phyloP scores from a whole-genome alignment of 2,797 vertebrate species.

The Caiman crocodilus region DNA sequence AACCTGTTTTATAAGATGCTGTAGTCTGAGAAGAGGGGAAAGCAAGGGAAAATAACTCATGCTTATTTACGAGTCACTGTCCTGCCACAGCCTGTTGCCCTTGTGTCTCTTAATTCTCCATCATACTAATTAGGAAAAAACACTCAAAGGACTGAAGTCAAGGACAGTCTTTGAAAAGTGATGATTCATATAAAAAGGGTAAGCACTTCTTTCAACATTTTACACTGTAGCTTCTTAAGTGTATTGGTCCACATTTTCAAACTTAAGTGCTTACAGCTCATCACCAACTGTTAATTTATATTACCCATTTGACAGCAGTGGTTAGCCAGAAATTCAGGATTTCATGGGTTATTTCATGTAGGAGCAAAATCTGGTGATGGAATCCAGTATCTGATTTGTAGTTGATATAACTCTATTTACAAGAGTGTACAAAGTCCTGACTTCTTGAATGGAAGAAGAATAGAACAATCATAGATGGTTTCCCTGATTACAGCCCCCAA shows the following conservation, averaged over 20 bases:
- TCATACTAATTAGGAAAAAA: slow-evolving; percentile 34
- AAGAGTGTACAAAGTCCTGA: no score
- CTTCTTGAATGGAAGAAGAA: not conserved
- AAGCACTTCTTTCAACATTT: not conserved
- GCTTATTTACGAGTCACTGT: not conserved
- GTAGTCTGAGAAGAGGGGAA: not conserved
- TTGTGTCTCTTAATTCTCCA: slow-evolving; percentile 37
- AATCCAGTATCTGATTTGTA: no score
- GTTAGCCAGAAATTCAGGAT: not conserved
- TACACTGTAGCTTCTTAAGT: not conserved
- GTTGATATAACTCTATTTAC: no score
- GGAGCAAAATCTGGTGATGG: no score
- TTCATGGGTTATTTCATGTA: not conserved
- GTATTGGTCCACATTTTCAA: not conserved
- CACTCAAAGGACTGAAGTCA: not conserved
- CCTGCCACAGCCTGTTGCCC: not conserved
- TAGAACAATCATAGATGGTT: not conserved
- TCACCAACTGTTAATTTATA: not conserved
- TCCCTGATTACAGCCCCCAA: not conserved
- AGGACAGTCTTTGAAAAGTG: not conserved
- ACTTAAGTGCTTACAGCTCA: not conserved
- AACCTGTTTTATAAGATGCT: slow-evolving; percentile 12
- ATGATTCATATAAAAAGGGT: not conserved
- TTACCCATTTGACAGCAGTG: not conserved
- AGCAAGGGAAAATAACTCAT: not conserved